Percentiles rank a stretch among this genome's conserved stretches.
Conservation (phyloP, 1,140 invertebrate species). For the Heliothis virescens region DNA sequence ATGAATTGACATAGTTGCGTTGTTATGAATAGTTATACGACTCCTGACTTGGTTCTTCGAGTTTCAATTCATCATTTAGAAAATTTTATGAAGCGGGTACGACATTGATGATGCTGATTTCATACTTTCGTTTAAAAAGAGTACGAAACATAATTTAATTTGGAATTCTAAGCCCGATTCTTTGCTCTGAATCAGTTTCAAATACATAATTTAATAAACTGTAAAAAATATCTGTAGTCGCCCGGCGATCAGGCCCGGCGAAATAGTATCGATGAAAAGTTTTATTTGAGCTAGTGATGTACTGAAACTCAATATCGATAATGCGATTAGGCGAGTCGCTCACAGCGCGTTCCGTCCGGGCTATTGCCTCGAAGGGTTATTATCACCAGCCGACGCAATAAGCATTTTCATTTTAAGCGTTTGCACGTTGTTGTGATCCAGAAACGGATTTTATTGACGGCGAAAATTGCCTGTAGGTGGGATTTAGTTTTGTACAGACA, state of each 20-base stretch:
- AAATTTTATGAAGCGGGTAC: no score
- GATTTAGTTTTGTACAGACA: slow-evolving; percentile 25
- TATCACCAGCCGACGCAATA: slow-evolving; percentile 16
- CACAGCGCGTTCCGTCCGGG: slow-evolving; percentile 26
- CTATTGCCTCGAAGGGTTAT: slow-evolving; percentile 19
- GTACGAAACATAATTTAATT: no score
- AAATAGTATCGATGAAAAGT: background rate
- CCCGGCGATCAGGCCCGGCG: background rate
- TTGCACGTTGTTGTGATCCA: slow-evolving; percentile 19
- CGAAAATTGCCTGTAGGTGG: slow-evolving; percentile 1
- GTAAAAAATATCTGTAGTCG: background rate
- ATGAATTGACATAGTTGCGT: no score
- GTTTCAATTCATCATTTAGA: no score
- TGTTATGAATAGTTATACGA: no score
- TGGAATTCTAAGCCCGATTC: no score
- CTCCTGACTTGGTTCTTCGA: no score
- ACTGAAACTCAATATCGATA: slow-evolving; percentile 31
- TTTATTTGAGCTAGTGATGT: slow-evolving; percentile 12
- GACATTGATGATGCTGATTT: no score
- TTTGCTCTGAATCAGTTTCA: no score
- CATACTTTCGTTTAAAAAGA: no score
- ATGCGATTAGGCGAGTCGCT: slow-evolving; percentile 28
- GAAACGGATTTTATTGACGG: slow-evolving; percentile 16
- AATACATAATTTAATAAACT: no score
- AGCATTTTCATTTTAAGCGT: slow-evolving; percentile 28